Evolutionary conservation across 2,888 invertebrate species (phyloP).

Genomic region (Oscheius onirici): DNA sequence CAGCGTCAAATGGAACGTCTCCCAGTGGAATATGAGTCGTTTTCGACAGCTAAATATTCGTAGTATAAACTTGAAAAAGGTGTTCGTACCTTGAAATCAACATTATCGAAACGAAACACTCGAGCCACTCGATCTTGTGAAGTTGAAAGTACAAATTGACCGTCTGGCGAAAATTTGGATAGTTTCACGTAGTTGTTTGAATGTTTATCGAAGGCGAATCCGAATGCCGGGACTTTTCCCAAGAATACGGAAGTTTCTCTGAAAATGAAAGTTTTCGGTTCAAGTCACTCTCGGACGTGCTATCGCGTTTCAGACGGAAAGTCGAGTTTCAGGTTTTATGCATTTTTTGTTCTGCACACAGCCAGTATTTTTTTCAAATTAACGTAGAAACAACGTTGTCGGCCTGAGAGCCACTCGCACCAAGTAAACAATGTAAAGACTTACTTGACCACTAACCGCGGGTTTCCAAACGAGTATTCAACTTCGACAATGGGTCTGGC

Average conservation of each 20-base stretch:
- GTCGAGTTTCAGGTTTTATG: no score
- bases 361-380: no score
- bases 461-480: slow-evolving; percentile 3
- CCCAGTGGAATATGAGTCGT: slow-evolving; percentile 10
- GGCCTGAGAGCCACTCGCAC: no score
- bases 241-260: slow-evolving; percentile 6
- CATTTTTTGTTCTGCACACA: no score
- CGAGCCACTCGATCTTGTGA: slow-evolving; percentile 39
- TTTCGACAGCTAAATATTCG: slow-evolving; percentile 21
- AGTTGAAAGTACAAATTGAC: slow-evolving; percentile 21
- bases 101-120: slow-evolving; percentile 32
- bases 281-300: no score
- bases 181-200: slow-evolving; percentile 34
- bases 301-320: no score
- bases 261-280: no score
- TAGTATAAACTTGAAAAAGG: neutral
- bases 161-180: slow-evolving; percentile 31
- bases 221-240: slow-evolving; percentile 9
- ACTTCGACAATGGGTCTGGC: neutral
- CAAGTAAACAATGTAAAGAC: no score
- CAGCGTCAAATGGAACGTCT: slow-evolving; percentile 21
- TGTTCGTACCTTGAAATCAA: slow-evolving; percentile 12
- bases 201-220: slow-evolving; percentile 1
- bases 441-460: slow-evolving; percentile 4
- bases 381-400: no score